phyloP scores from a whole-genome alignment of 2,797 vertebrate species.

The Cephalopachus bancanus region DNA sequence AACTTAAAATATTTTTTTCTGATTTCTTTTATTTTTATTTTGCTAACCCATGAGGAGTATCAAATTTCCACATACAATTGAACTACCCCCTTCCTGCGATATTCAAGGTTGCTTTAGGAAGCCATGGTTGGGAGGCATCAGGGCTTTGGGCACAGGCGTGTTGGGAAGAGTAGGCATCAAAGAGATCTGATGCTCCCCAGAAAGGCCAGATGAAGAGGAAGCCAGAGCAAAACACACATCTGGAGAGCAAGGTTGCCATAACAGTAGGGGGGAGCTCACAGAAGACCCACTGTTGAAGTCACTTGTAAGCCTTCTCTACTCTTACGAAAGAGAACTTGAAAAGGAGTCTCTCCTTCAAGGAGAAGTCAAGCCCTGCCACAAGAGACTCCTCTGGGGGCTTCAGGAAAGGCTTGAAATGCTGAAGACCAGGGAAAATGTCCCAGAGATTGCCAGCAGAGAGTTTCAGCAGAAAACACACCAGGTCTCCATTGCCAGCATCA shows the following conservation, averaged over 20 bases:
- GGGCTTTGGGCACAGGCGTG: not conserved
- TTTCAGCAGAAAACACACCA: not conserved
- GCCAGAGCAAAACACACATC: not conserved
- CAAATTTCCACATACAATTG: not conserved
- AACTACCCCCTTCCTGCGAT: not conserved
- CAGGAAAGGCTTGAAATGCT: not conserved
- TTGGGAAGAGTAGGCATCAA: too few relatives aligned
- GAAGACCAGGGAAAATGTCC: not conserved
- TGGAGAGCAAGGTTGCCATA: not conserved
- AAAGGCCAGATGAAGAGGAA: not conserved
- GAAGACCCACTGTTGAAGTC: not conserved
- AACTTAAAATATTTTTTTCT: not conserved
- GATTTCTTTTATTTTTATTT: not conserved
- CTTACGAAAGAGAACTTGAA: not conserved
- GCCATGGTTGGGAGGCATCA: fast-evolving
- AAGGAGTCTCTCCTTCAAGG: not conserved
- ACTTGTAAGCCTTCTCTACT: not conserved
- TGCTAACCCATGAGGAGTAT: not conserved
- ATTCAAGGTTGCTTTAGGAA: not conserved
- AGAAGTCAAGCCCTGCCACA: not conserved
- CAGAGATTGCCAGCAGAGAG: not conserved
- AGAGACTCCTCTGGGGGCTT: not conserved
- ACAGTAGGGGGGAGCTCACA: not conserved
- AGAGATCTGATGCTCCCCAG: not conserved
- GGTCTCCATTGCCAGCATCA: not conserved